Conservation (phyloP, 2,113 vertebrate genomes). For the Trematomus loennbergii region DNA sequence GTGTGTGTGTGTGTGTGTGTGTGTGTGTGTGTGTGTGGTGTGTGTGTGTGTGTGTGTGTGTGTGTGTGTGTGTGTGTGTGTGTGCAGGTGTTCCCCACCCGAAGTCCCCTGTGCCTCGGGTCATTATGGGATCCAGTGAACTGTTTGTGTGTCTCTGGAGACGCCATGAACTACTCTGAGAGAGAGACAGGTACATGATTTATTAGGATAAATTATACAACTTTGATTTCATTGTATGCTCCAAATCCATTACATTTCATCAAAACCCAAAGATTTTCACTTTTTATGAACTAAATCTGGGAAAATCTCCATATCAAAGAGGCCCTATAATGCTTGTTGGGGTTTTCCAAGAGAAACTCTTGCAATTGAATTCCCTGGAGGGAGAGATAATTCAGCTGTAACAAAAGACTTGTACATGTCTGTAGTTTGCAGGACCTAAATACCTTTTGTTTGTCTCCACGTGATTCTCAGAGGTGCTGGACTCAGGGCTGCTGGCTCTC, state of each 20-base stretch:
- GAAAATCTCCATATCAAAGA: neutral
- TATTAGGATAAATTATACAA: no score
- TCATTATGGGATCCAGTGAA: constrained; percentile 74
- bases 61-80: constrained; percentile 18
- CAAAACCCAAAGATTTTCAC: no score
- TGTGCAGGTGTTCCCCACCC: constrained; percentile 76
- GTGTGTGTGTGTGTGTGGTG: no score
- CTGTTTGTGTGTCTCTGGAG: constrained; percentile 73
- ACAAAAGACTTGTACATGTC: constrained; percentile 43
- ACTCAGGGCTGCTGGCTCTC: constrained; percentile 75
- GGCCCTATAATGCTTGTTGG: no score
- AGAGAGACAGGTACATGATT: constrained; percentile 65
- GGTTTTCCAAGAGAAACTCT: no score
- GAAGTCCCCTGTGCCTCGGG: constrained; percentile 71
- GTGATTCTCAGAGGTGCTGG: constrained; percentile 67
- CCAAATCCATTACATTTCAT: no score
- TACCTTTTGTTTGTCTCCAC: neutral
- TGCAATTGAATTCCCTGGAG: neutral
- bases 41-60: neutral
- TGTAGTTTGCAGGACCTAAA: neutral
- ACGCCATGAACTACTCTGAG: constrained; percentile 65
- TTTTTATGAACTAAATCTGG: no score
- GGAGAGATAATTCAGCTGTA: constrained; percentile 39
- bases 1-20: neutral
- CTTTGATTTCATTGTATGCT: no score